These are phyloP conservation scores for Cheilosia scutellata DNA, from an alignment of 2,888 invertebrate species.

Conservation along the genomic window DNA sequence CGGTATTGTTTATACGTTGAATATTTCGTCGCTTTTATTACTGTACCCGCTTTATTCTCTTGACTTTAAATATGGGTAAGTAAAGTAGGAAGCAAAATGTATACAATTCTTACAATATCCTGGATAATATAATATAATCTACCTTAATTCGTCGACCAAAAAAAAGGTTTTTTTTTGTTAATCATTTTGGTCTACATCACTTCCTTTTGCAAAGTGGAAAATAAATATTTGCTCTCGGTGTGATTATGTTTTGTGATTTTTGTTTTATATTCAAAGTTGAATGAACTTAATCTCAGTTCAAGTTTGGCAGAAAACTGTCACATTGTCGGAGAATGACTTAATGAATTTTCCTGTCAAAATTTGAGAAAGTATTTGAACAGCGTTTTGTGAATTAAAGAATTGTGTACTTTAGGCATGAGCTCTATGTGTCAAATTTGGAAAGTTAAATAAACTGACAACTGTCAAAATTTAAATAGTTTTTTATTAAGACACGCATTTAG, in stretches of 20 bases:
- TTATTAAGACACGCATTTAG: too few relatives aligned
- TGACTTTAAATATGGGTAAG: constrained; percentile 49
- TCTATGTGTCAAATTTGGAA: too few relatives aligned
- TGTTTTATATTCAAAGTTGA: background rate
- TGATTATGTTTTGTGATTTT: background rate
- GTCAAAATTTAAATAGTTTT: too few relatives aligned
- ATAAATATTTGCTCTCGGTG: constrained; percentile 13
- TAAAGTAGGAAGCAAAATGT: background rate
- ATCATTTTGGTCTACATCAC: background rate
- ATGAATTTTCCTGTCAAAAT: background rate
- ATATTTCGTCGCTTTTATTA: background rate
- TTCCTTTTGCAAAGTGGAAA: background rate
- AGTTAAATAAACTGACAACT: too few relatives aligned
- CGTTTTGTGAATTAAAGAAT: too few relatives aligned
- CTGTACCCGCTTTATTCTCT: background rate
- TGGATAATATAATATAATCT: background rate
- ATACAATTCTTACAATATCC: background rate
- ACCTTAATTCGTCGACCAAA: background rate
- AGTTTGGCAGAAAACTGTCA: background rate
- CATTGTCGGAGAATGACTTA: background rate
- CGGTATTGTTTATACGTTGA: constrained; percentile 8
- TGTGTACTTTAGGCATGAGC: too few relatives aligned
- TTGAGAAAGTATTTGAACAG: background rate
- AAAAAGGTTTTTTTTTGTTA: background rate
- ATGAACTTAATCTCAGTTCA: background rate